Percentiles rank a stretch among this genome's conserved stretches.
phyloP scores from a whole-genome alignment of 35 echinoderm and acorn worm species.

The Hemicentrotus pulcherrimus region DNA sequence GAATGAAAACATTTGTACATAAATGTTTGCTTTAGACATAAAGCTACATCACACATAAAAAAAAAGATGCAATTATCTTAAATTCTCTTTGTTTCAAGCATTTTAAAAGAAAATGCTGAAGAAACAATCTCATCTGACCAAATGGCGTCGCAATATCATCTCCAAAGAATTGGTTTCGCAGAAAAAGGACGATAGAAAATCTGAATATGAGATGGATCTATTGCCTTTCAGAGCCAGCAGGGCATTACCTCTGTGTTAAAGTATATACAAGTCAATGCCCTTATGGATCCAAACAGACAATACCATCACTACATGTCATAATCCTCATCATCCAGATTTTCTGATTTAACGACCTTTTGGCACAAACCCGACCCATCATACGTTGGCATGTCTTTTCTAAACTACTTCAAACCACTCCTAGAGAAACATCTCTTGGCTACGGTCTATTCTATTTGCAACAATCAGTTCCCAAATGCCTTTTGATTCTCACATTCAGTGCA shows the following conservation, averaged over 20 bases:
- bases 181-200: not conserved
- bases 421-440: not conserved
- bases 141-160: not conserved
- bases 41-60: not conserved
- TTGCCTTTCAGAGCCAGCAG: no score
- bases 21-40: slow-evolving; percentile 35
- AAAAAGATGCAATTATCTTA: not conserved
- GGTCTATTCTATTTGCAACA: not conserved
- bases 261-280: no score
- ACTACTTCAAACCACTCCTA: not conserved
- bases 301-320: not conserved
- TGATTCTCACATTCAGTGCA: not conserved
- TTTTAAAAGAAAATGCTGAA: not conserved
- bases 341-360: not conserved
- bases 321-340: not conserved
- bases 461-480: not conserved
- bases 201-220: no score
- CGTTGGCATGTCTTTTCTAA: not conserved
- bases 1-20: slow-evolving; percentile 43
- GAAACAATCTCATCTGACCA: not conserved
- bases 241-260: no score
- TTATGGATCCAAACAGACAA: no score
- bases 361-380: not conserved
- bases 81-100: not conserved
- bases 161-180: not conserved